Base-by-base conservation (phyloP, 2,113 vertebrate genomes). In the Vireo altiloquus region DNA sequence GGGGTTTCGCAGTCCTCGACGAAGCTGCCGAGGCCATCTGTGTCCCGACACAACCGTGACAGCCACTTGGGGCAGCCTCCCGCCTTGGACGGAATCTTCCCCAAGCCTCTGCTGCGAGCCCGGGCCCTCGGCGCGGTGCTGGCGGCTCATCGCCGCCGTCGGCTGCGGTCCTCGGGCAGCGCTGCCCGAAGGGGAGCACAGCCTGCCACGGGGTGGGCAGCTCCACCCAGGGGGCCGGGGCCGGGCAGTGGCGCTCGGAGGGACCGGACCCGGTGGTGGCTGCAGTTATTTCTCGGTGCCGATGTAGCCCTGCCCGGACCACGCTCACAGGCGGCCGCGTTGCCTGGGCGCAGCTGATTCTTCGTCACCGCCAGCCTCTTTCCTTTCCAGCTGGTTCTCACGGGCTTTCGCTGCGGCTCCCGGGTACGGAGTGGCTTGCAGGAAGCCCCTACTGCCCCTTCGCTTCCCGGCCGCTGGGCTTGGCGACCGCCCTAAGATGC, bases 41-140 rank as follows among this genome's bases (percentile, higher is more conserved):
- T 53, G 31, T 50, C 71, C 66, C 76, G 47, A 52, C 64, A 54
- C 27, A 57, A 13, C 68, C 7, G 28, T 70, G 50, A 40, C 2
- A 94, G 84, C 74, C 90, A 6, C 90, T 86, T 86, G 79, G 56
- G 93, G 91, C 84, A 82, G 66, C 81, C 57, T 82, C 53, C 65
- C 3, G 30, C 65, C 72, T 82, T 44, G 66, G 31, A 53, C 23
- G 2, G 40, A 47, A 25, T 33, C 50, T n/a, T 27, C 49, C 57
- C 17, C 31, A 10, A 76, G 50, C 27, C 68, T 35, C 71, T 21
- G 11, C 37, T 10, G 60, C 7, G 35, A 78, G 33, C 37, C 64
- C n/a, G 24, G 31, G 42, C 42, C 19, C 27, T n/a, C n/a, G 31
- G 49, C 28, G 10, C 30, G 7, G 16, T 44, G 52, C 65, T 17